These are phyloP conservation scores for Drosophila anceps DNA, from an alignment of 2,888 invertebrate genomes.

Conservation along the genomic window DNA sequence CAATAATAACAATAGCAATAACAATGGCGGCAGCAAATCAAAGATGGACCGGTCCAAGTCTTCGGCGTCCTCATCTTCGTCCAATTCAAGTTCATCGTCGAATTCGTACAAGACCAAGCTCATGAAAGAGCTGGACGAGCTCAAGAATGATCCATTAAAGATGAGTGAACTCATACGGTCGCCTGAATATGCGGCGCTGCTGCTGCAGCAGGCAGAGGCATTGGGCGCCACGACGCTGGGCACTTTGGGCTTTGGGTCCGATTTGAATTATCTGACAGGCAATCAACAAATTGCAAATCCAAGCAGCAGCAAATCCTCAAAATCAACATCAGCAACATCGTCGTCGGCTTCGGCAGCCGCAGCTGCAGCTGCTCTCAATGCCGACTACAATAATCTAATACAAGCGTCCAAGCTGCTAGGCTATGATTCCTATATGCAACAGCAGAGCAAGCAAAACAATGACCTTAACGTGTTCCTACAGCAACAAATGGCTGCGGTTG, in stretches of 20 bases:
- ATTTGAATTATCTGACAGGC: conserved; percentile 84
- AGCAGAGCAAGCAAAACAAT: conserved; percentile 82
- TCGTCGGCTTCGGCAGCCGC: conserved; percentile 68
- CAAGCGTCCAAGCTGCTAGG: conserved; percentile 85
- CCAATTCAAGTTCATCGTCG: conserved; percentile 81
- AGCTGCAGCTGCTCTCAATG: conserved; percentile 78
- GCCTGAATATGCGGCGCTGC: conserved; percentile 85
- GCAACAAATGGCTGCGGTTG: conserved; percentile 84
- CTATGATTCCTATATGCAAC: conserved; percentile 84
- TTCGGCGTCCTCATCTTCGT: conserved; percentile 79
- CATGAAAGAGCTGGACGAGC: conserved; percentile 85
- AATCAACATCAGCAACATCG: conserved; percentile 51
- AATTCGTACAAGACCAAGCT: conserved; percentile 85
- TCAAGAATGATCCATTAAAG: conserved; percentile 85
- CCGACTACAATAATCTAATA: conserved; percentile 84
- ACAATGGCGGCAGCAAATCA: conserved; percentile 68
- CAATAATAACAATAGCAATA: conserved; percentile 37
- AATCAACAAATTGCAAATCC: conserved; percentile 36
- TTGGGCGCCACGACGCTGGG: conserved; percentile 84
- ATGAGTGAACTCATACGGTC: conserved; percentile 85
- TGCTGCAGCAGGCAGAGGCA: conserved; percentile 85
- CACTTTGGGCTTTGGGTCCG: conserved; percentile 83
- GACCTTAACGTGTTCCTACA: conserved; percentile 84
- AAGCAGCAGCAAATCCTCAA: conserved; percentile 66
- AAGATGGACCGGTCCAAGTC: conserved; percentile 83